Evolutionary conservation across 2,888 invertebrate species (phyloP).

Genomic region (Cryptus viduatorius): DNA sequence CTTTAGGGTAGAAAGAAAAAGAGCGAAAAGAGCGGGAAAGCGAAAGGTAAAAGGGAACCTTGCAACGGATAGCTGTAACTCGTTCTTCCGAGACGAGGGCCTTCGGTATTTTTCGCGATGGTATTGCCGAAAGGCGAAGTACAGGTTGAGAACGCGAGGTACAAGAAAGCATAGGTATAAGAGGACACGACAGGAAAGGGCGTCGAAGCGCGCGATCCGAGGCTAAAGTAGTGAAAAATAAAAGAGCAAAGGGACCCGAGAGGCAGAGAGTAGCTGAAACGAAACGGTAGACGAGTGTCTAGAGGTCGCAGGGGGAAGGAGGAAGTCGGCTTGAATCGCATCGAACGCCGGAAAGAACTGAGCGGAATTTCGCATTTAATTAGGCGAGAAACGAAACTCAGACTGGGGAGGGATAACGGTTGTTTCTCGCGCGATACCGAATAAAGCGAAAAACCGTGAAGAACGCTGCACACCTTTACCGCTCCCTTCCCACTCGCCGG

Average conservation of each 20-base stretch:
- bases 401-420: constrained; percentile 57
- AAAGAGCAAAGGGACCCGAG: constrained; percentile 80
- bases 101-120: constrained; percentile 37
- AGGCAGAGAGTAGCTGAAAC: constrained; percentile 39
- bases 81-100: constrained; percentile 37
- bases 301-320: constrained; percentile 39
- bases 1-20: neutral
- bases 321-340: constrained; percentile 44
- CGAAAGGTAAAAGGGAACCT: constrained; percentile 27
- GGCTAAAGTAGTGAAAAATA: constrained; percentile 74
- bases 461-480: neutral
- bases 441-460: constrained; percentile 50
- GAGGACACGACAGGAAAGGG: constrained; percentile 32
- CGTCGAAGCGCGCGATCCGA: constrained; percentile 63
- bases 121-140: constrained; percentile 10
- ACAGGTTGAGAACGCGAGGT: constrained; percentile 5
- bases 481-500: neutral
- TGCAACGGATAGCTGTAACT: constrained; percentile 47
- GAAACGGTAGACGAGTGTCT: constrained; percentile 57
- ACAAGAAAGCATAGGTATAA: constrained; percentile 16
- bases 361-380: constrained; percentile 81
- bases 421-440: constrained; percentile 27
- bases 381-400: constrained; percentile 75
- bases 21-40: constrained; percentile 6
- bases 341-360: constrained; percentile 72